A percentile compares a stretch with the other conserved stretches of the same genome.
These are phyloP conservation scores for Bufo gargarizans DNA, from an alignment of 2,113 vertebrate genomes.

Conservation along the genomic window DNA sequence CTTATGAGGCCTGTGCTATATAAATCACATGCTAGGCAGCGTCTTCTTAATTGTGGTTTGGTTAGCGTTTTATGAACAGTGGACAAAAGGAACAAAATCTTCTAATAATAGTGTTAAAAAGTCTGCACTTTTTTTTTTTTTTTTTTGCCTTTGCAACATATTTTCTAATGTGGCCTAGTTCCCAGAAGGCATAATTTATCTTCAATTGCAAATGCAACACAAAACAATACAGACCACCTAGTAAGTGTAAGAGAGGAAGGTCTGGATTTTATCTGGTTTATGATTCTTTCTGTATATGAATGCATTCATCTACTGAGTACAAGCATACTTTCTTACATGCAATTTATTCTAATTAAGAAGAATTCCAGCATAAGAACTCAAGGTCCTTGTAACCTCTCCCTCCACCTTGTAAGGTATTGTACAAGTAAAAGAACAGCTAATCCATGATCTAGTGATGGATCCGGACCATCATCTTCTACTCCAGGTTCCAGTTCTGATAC, in stretches of 20 bases:
- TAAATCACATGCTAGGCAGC: background rate
- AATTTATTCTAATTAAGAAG: background rate
- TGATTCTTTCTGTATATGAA: background rate
- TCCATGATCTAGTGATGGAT: background rate
- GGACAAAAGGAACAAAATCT: background rate
- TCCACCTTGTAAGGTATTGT: background rate
- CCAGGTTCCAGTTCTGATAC: background rate
- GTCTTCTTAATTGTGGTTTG: background rate
- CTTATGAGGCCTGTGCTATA: background rate
- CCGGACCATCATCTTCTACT: background rate
- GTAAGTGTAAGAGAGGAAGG: background rate
- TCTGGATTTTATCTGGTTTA: background rate
- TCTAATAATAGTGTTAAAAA: constrained; percentile 39
- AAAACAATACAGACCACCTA: constrained; percentile 6
- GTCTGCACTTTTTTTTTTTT: constrained; percentile 37
- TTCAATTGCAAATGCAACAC: constrained; percentile 14
- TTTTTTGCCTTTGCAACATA: constrained; percentile 32
- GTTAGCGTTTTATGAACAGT: background rate
- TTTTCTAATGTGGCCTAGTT: constrained; percentile 44
- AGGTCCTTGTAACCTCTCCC: background rate
- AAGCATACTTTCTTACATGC: background rate
- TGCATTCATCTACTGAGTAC: background rate
- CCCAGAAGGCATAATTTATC: constrained; percentile 38
- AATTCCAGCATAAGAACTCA: background rate
- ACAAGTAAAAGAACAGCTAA: background rate